Conservation (phyloP, 2,888 invertebrate genomes). For the Argynnis bischoffii region DNA sequence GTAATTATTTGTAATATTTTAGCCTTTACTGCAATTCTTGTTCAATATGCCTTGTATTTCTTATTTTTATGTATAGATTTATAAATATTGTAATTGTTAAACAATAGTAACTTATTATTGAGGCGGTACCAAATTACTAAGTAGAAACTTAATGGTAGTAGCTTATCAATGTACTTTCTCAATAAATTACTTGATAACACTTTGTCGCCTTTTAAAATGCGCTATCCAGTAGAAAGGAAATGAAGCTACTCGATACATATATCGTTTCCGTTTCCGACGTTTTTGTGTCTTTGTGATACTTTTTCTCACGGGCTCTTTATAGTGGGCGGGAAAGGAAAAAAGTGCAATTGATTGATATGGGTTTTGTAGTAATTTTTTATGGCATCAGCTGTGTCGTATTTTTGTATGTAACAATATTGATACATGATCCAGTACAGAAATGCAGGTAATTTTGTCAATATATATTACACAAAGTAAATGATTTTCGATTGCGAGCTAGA, state of each 20-base stretch:
- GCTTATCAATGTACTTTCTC: conserved; percentile 42
- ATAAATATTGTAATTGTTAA: not conserved
- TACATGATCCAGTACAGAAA: conserved; percentile 4
- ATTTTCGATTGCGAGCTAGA: conserved; percentile 45
- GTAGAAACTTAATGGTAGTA: not conserved
- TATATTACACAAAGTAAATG: conserved; percentile 43
- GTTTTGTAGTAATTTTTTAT: conserved; percentile 25
- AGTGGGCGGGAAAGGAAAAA: conserved; percentile 57
- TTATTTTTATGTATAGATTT: conserved; percentile 23
- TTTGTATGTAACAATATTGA: conserved; percentile 5
- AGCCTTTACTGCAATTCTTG: conserved; percentile 41
- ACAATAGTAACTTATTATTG: not conserved
- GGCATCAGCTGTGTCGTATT: conserved; percentile 22
- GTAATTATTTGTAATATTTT: conserved; percentile 51
- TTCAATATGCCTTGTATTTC: conserved; percentile 34
- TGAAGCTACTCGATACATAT: conserved; percentile 68
- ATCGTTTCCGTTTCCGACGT: conserved; percentile 71
- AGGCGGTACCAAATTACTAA: too few relatives aligned
- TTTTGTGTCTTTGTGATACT: conserved; percentile 55
- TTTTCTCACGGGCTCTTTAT: conserved; percentile 67
- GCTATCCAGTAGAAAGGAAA: conserved; percentile 72
- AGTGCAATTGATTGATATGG: conserved; percentile 33
- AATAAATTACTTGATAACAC: conserved; percentile 67
- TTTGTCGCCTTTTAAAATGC: conserved; percentile 57
- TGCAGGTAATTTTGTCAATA: conserved; percentile 33